Evolutionary conservation across 2,113 vertebrate genomes (phyloP), one percentile per base, ranked within the genome.

Genomic region (Erinaceus europaeus): DNA sequence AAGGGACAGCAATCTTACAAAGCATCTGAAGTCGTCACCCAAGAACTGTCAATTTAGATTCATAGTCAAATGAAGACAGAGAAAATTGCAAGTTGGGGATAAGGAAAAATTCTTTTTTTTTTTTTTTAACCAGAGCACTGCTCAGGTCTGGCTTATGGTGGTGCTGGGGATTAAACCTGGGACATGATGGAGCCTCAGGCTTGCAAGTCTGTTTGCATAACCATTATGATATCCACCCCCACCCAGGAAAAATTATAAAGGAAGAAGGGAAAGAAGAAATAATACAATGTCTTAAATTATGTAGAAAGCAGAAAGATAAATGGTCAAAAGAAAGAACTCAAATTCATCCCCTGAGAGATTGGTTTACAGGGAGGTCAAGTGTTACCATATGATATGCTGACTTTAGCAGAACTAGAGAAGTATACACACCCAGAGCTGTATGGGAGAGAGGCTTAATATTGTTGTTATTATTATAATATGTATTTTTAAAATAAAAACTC

Each of bases 381-480:
- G 53, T 88, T 93, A 84, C 72, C 80, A 34, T 89, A 74, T 61
- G 86, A 91, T 93, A 65, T 4, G 18, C 50, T 92, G 69, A 91
- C 55, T 90, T 89, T n/a, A 81, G 78, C 72, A 53, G 34, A 84
- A 65, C 68, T 36, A 69, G 34, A 64, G 38, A 84, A 71, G 52
- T 38, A 61, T 23, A 64, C 36, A 52, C 32, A 62, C 32, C 62
- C 64, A n/a, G 48, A 55, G 3, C 2, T 20, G 62, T 65, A n/a
- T 29, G 9, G 9, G 38, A 29, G 77, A 42, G 42, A 4, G 18
- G 74, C 10, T 32, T 3, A n/a, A n/a, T n/a, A n/a, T n/a, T n/a
- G n/a, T n/a, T n/a, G n/a, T n/a, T 61, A 48, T 1, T 50, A 29
- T 5, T 72, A 11, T 38, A 4, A 9, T 59, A 1, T 48, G n/a